phyloP scores from a whole-genome alignment of 2,888 invertebrate species.

The Apocheima hispidaria region DNA sequence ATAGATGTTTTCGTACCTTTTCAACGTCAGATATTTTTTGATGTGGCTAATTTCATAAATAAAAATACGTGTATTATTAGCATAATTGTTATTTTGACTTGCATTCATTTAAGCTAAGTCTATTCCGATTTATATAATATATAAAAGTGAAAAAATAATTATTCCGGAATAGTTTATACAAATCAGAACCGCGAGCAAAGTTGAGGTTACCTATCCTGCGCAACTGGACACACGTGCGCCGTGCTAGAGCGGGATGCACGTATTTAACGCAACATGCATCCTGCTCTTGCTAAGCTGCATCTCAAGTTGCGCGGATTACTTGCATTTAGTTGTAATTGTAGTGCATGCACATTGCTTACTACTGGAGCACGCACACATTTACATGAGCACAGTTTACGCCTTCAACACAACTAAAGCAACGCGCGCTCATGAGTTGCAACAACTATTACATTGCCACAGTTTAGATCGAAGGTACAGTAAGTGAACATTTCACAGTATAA shows the following conservation, averaged over 20 bases:
- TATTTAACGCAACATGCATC: too few relatives aligned
- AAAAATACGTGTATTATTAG: constrained; percentile 69
- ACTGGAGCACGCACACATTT: neutral
- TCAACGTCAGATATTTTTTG: constrained; percentile 39
- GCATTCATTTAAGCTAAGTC: constrained; percentile 70
- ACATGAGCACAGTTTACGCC: neutral
- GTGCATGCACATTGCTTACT: too few relatives aligned
- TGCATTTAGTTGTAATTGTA: too few relatives aligned
- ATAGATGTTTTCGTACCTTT: constrained; percentile 61
- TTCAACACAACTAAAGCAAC: neutral
- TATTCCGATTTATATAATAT: constrained; percentile 51
- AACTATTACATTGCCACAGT: constrained; percentile 2
- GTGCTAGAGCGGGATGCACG: too few relatives aligned
- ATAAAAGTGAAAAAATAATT: constrained; percentile 57
- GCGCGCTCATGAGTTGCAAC: neutral
- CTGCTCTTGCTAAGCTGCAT: too few relatives aligned
- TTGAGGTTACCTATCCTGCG: too few relatives aligned
- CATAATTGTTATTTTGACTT: constrained; percentile 69
- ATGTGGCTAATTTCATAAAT: constrained; percentile 47
- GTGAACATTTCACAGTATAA: constrained; percentile 4
- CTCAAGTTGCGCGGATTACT: too few relatives aligned
- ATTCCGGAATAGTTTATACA: neutral
- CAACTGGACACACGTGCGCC: too few relatives aligned
- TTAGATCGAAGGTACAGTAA: constrained; percentile 3
- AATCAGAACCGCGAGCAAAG: too few relatives aligned